A percentile compares a stretch with the other conserved stretches of the same genome.
phyloP scores from a whole-genome alignment of 2,113 vertebrate species.

The Elachura formosa region DNA sequence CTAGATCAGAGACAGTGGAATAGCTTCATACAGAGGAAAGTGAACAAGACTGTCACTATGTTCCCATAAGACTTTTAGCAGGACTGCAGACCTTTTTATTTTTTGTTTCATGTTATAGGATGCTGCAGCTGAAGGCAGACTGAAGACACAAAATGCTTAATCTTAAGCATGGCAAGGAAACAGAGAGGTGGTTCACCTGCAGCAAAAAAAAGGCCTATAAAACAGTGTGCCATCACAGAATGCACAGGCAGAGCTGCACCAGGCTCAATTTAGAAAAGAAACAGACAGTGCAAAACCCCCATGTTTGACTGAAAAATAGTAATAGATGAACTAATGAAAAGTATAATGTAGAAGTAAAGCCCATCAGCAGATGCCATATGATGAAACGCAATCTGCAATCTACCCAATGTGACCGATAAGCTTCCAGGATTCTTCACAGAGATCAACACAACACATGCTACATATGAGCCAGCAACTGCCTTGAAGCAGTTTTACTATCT shows the following conservation, averaged over 20 bases:
- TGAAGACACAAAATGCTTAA: background rate
- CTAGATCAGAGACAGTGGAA: background rate
- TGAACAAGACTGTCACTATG: background rate
- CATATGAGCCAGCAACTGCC: background rate
- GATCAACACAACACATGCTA: background rate
- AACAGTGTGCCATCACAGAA: background rate
- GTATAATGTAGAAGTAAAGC: background rate
- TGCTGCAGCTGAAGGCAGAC: background rate
- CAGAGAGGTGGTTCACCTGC: background rate
- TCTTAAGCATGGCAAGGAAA: background rate
- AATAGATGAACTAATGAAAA: background rate
- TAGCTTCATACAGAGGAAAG: background rate
- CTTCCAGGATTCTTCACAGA: background rate
- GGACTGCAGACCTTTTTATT: background rate
- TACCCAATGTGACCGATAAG: background rate
- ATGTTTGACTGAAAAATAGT: background rate
- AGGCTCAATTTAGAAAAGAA: background rate
- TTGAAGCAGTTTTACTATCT: background rate
- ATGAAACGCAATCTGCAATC: background rate
- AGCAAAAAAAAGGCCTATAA: background rate
- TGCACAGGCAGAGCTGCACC: background rate
- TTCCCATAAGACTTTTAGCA: background rate
- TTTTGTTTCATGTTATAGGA: background rate
- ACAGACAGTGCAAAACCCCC: rapidly evolving
- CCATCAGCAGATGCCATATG: background rate